phyloP scores from a whole-genome alignment of 2,797 vertebrate genomes.

The Lerista edwardsae region DNA sequence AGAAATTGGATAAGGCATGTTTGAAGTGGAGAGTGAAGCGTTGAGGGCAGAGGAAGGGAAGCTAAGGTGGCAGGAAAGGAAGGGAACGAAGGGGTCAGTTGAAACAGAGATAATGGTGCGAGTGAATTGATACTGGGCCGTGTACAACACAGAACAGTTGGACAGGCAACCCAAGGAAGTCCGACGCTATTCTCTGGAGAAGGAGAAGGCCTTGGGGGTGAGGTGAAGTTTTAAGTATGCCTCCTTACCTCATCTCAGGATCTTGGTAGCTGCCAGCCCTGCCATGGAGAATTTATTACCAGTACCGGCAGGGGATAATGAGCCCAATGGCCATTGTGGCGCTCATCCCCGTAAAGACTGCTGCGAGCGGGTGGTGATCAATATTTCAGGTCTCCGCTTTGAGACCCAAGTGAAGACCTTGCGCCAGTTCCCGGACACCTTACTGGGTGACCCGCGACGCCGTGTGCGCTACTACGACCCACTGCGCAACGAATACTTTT shows the following conservation, averaged over 20 bases:
- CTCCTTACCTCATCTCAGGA: conserved; percentile 9
- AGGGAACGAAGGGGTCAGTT: background rate
- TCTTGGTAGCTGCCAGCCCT: conserved; percentile 14
- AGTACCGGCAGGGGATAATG: conserved; percentile 34
- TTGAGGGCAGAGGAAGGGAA: background rate
- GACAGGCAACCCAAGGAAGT: background rate
- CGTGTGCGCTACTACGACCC: conserved; percentile 91
- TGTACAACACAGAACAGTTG: background rate
- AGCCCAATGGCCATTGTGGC: conserved; percentile 37
- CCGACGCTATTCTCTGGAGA: background rate
- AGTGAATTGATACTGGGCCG: background rate
- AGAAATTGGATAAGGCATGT: conserved; percentile 16
- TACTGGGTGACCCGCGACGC: conserved; percentile 87
- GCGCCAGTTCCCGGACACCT: conserved; percentile 89
- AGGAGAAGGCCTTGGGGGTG: background rate
- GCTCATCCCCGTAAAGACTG: conserved; percentile 66
- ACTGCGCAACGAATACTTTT: conserved; percentile 87
- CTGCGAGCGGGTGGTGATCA: conserved; percentile 88
- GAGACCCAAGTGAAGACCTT: conserved; percentile 91
- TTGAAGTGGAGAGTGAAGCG: conserved; percentile 6
- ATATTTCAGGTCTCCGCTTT: conserved; percentile 90
- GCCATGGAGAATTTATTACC: conserved; percentile 37
- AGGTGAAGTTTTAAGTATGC: conserved; percentile 23
- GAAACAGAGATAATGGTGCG: background rate
- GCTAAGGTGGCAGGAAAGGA: background rate